phyloP scores from a whole-genome alignment of 2,113 vertebrate species.

The Aphelocoma coerulescens region DNA sequence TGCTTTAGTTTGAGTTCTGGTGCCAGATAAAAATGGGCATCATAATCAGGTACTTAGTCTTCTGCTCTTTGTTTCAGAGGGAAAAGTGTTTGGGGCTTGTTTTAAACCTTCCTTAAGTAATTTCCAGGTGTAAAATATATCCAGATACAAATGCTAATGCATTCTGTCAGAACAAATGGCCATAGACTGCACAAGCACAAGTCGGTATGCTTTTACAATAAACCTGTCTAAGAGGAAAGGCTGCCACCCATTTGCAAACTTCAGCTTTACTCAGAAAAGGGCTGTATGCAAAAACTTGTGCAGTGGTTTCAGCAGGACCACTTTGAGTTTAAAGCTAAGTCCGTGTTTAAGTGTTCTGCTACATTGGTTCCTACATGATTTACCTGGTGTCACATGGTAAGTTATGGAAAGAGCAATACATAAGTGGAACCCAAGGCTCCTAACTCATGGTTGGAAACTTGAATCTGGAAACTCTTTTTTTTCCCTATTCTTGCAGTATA shows the following conservation, averaged over 20 bases:
- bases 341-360: background rate
- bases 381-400: background rate
- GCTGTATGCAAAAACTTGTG: background rate
- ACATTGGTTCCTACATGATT: background rate
- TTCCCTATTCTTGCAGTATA: background rate
- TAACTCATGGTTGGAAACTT: background rate
- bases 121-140: background rate
- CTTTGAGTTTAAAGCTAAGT: background rate
- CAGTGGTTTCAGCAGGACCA: background rate
- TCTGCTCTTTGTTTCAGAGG: background rate
- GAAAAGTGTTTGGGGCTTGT: background rate
- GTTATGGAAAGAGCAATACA: background rate
- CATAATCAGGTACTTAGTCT: background rate
- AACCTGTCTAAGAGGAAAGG: background rate
- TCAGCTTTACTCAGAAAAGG: background rate
- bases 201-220: background rate
- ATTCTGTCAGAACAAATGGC: background rate
- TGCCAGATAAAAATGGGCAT: background rate
- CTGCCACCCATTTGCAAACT: background rate
- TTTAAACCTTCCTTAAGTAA: background rate
- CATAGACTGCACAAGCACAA: background rate
- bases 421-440: background rate
- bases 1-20: background rate
- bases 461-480: background rate
- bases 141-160: background rate